Evolutionary conservation across 1,140 invertebrate genomes (phyloP).

Genomic region (Apis cerana): DNA sequence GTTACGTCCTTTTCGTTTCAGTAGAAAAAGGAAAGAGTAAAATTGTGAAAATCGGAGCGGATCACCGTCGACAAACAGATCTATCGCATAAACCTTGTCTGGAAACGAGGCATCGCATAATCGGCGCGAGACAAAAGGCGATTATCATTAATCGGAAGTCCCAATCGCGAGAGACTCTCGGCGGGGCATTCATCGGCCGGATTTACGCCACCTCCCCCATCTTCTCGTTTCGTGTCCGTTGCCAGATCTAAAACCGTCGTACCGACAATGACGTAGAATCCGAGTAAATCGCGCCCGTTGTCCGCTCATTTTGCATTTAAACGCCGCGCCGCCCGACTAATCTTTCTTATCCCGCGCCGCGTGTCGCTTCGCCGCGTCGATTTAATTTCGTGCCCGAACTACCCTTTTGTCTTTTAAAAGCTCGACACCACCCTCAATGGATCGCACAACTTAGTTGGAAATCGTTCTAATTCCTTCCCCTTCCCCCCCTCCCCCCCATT

Average conservation of each 20-base stretch:
- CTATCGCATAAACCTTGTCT: neutral
- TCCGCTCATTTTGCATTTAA: conserved; percentile 46
- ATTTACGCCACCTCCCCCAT: conserved; percentile 40
- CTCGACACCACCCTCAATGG: neutral
- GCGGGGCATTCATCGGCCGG: conserved; percentile 34
- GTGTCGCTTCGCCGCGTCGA: conserved; percentile 19
- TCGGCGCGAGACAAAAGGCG: neutral
- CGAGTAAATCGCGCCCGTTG: conserved; percentile 61
- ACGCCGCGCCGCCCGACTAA: conserved; percentile 19
- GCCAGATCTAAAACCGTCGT: conserved; percentile 76
- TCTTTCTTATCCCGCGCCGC: conserved; percentile 42
- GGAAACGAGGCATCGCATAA: neutral
- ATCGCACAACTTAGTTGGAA: neutral
- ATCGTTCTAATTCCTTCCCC: neutral
- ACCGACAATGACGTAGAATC: conserved; percentile 76
- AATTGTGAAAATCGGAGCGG: neutral
- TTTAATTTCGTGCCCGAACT: conserved; percentile 30
- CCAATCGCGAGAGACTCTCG: conserved; percentile 30
- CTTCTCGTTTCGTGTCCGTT: conserved; percentile 54
- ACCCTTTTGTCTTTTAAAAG: conserved; percentile 17
- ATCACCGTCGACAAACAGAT: neutral
- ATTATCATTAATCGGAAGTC: conserved; percentile 53
- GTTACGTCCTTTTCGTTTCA: neutral
- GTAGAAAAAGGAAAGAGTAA: neutral
- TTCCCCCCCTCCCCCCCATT: neutral